A percentile compares a stretch with the other conserved stretches of the same genome.
These are phyloP conservation scores for Aphelocoma coerulescens DNA, from an alignment of 2,113 vertebrate species.

Conservation along the genomic window DNA sequence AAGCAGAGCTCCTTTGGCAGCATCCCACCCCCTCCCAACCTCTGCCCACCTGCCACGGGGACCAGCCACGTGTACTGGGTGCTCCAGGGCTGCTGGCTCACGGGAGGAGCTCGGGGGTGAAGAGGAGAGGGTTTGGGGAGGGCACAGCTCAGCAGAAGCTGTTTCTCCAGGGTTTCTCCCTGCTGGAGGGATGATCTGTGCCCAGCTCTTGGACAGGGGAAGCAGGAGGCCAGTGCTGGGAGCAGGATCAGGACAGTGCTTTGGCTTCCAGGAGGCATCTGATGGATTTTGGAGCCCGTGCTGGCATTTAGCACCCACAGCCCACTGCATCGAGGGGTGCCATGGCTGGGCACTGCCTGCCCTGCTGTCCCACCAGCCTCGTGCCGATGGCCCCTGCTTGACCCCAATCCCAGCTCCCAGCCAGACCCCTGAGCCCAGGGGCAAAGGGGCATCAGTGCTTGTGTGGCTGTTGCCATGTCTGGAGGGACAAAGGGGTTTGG, in stretches of 20 bases:
- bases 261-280: neutral
- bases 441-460: fast-evolving
- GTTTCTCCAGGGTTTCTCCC: neutral
- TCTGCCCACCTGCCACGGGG: neutral
- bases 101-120: fast-evolving
- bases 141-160: neutral
- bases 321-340: neutral
- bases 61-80: neutral
- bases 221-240: fast-evolving
- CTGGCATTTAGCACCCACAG: neutral
- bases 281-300: neutral
- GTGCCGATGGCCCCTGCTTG: fast-evolving
- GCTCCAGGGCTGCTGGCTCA: neutral
- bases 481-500: neutral
- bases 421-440: fast-evolving
- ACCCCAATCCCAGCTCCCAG: fast-evolving
- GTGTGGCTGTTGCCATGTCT: fast-evolving
- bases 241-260: neutral
- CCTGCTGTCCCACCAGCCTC: fast-evolving
- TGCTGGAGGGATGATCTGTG: neutral
- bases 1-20: neutral
- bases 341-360: neutral
- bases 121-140: neutral
- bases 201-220: neutral
- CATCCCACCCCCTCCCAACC: neutral